Evolutionary conservation across 2,888 invertebrate species (phyloP), one percentile per base, ranked within the genome.

Genomic region (Pachycephus smyrnensis): DNA sequence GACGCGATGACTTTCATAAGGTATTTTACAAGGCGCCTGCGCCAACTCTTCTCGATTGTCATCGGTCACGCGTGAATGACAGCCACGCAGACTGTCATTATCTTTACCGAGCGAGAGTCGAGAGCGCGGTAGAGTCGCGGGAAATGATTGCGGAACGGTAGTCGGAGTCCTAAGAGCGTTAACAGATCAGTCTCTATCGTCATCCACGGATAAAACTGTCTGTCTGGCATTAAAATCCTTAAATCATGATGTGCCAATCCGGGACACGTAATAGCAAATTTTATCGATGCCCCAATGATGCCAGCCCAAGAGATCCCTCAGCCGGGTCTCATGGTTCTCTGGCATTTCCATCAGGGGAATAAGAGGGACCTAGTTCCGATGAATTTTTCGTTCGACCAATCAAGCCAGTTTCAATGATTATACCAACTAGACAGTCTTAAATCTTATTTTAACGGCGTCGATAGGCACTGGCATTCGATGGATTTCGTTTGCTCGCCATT

Each of bases 391-490:
- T 79, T 55, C 55, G 0, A 23, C 55, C 55, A 55, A 55, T 55
- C 55, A 55, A 55, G 23, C 55, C 55, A 55, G 55, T 55, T 55
- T 55, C 55, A 55, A 55, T 55, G 55, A 55, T 23, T 3, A 55
- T 55, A 55, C 9, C 55, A 55, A 55, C 55, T 9, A 1, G 55
- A 55, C 71, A 12, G 84, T 81, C 81, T 84, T 87, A 87, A 87
- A 88, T 88, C 87, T 88, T 85, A 81, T 82, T 85, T 84, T 84
- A 86, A 88, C 77, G 85, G 83, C 83, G 73, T 68, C 55, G 55
- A 55, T 55, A 23, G 55, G 55, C 23, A 23, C 55, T 23, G 23
- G 23, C 55, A 23, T 9, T 55, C 55, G 55, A 55, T 9, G n/a
- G 71, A 71, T 73, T 77, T 80, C 76, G 77, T 69, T 37, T 33